Percentiles rank a stretch among this genome's conserved stretches.
These are phyloP conservation scores for Apoda limacodes DNA, from an alignment of 2,888 invertebrate genomes.

Conservation along the genomic window DNA sequence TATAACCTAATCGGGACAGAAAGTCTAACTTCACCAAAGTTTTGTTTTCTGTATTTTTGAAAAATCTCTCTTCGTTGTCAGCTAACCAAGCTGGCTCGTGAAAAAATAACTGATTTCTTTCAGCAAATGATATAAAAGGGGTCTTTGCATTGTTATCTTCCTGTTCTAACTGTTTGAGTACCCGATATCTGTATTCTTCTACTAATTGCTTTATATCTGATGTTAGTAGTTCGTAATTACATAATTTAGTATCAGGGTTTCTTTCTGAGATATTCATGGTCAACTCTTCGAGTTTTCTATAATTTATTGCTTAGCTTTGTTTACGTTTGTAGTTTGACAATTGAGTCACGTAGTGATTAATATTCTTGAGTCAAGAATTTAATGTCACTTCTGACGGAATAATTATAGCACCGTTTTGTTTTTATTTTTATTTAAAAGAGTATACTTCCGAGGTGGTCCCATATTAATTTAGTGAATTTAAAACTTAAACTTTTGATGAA, in stretches of 20 bases:
- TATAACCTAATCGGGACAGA: constrained; percentile 39
- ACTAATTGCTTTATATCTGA: constrained; percentile 44
- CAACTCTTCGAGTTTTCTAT: no score
- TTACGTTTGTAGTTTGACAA: constrained; percentile 32
- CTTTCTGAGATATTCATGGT: no score
- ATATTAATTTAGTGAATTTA: no score
- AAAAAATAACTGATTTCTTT: constrained; percentile 25
- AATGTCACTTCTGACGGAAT: no score
- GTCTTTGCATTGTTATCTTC: constrained; percentile 25
- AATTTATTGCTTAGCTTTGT: constrained; percentile 29
- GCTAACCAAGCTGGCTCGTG: constrained; percentile 32
- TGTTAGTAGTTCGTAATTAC: constrained; percentile 17
- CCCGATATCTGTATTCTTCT: constrained; percentile 34
- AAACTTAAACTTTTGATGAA: no score
- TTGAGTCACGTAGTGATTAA: no score
- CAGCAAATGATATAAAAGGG: constrained; percentile 38
- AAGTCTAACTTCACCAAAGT: constrained; percentile 27
- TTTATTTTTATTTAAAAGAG: no score
- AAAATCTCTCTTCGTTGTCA: constrained; percentile 39
- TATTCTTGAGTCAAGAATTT: no score
- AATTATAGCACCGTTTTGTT: no score
- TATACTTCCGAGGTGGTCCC: no score
- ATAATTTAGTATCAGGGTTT: no score
- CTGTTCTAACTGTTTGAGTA: constrained; percentile 27
- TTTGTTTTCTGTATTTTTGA: constrained; percentile 38